Evolutionary conservation across 2,113 vertebrate genomes (phyloP).

Genomic region (Myxocyprinus asiaticus): DNA sequence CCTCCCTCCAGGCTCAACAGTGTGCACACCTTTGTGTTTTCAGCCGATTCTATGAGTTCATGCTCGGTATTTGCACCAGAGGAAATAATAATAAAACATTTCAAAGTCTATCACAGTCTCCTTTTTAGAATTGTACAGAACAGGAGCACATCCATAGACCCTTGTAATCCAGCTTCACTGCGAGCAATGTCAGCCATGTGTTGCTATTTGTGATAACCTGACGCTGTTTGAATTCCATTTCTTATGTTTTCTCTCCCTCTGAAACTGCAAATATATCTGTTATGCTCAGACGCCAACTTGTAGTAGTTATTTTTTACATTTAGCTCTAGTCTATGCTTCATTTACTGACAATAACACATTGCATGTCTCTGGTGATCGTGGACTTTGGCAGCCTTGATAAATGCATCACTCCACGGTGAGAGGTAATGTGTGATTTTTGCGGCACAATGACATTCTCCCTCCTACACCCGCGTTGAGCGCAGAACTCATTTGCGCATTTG

Average conservation of each 20-base stretch:
- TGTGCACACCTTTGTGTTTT: slow-evolving; percentile 16
- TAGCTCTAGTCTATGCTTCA: neutral
- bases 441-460: neutral
- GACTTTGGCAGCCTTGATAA: slow-evolving; percentile 27
- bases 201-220: slow-evolving; percentile 9
- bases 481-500: slow-evolving; percentile 19
- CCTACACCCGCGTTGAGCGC: neutral
- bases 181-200: neutral
- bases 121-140: slow-evolving; percentile 27
- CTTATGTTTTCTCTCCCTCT: neutral
- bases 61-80: slow-evolving; percentile 5
- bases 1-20: slow-evolving; percentile 50
- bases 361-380: neutral
- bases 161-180: neutral
- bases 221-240: neutral
- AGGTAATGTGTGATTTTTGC: slow-evolving; percentile 13
- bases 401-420: neutral
- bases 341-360: neutral
- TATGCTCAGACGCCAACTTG: neutral
- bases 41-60: neutral
- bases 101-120: slow-evolving; percentile 14
- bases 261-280: slow-evolving; percentile 20
- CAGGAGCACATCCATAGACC: slow-evolving; percentile 3
- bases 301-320: slow-evolving; percentile 19
- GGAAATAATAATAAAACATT: neutral